phyloP scores from a whole-genome alignment of 2,797 vertebrate genomes.

The Hemitrygon akajei region DNA sequence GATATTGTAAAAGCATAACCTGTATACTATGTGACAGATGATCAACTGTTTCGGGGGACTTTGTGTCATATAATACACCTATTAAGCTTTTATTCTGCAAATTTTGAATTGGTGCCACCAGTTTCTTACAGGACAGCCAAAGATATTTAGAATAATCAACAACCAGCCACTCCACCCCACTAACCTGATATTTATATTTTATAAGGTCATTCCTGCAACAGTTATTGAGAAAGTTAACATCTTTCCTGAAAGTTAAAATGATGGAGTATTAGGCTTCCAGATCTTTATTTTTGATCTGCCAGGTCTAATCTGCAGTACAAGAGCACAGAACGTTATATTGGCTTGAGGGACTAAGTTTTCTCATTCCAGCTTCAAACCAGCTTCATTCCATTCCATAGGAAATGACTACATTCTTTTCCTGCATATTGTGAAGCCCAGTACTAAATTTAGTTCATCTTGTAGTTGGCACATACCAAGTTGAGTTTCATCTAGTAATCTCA shows the following conservation, averaged over 20 bases:
- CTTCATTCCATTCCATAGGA: too few species aligned
- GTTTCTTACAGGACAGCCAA: not conserved
- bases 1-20: too few species aligned
- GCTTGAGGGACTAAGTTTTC: not conserved
- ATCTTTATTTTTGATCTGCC: not conserved
- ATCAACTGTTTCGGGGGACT: too few species aligned
- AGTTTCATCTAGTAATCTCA: not conserved
- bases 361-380: not conserved
- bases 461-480: not conserved
- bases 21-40: too few species aligned
- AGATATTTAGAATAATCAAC: not conserved
- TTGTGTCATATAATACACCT: not conserved
- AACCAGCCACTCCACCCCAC: not conserved
- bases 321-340: not conserved
- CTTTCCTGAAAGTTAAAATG: not conserved
- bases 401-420: not conserved
- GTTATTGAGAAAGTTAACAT: not conserved
- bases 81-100: not conserved
- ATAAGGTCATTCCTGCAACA: not conserved
- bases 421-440: not conserved
- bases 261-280: not conserved
- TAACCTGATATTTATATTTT: not conserved
- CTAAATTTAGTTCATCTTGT: not conserved
- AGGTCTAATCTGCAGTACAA: not conserved
- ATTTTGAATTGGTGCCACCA: not conserved